Conservation (phyloP, 1,140 invertebrate species). For the Uloborus diversus region DNA sequence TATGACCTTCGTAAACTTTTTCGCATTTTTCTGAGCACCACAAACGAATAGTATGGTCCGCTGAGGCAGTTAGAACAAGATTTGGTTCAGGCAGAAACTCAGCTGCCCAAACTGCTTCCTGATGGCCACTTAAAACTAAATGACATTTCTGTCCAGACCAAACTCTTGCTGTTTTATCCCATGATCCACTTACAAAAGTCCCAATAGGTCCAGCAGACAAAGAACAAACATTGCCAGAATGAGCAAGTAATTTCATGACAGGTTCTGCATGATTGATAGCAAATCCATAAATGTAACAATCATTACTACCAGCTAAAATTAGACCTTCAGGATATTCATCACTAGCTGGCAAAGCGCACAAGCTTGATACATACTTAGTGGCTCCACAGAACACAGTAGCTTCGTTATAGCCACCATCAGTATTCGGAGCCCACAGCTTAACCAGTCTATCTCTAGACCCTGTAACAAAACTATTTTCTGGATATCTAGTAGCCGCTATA, state of each 20-base stretch:
- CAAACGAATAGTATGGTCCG: constrained; percentile 88
- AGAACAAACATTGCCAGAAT: constrained; percentile 80
- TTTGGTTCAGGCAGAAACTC: constrained; percentile 70
- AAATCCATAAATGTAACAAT: constrained; percentile 83
- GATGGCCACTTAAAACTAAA: constrained; percentile 77
- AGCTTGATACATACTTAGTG: constrained; percentile 83
- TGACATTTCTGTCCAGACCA: constrained; percentile 73
- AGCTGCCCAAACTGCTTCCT: constrained; percentile 87
- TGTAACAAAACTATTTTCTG: constrained; percentile 79
- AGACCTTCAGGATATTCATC: constrained; percentile 77
- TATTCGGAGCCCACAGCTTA: constrained; percentile 81
- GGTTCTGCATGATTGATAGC: constrained; percentile 70
- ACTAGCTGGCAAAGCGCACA: constrained; percentile 78
- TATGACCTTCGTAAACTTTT: constrained; percentile 73
- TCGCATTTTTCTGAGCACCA: constrained; percentile 74
- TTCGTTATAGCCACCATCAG: constrained; percentile 68
- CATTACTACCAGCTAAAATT: constrained; percentile 89
- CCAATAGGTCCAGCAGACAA: constrained; percentile 71
- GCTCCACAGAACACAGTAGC: constrained; percentile 80
- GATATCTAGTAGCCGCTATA: constrained; percentile 70
- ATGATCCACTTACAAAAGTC: constrained; percentile 82
- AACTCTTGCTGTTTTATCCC: constrained; percentile 86
- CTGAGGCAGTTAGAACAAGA: constrained; percentile 83
- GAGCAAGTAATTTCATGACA: constrained; percentile 75
- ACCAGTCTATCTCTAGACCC: constrained; percentile 87